Base-by-base conservation (phyloP, 2,888 invertebrate species). In the Acleris laterana region DNA sequence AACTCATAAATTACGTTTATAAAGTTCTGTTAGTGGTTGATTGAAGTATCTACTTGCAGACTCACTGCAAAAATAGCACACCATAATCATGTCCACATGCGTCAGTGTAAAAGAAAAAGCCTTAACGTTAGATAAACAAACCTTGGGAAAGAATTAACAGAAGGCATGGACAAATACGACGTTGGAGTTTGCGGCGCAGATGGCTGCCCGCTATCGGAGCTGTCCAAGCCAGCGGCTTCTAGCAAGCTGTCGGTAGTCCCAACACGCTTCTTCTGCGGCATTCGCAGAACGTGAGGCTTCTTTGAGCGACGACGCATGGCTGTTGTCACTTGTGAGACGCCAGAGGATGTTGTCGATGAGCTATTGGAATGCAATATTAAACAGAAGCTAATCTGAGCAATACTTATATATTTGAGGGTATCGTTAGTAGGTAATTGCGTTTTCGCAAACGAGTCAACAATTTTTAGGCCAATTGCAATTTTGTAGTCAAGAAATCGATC, bases 131-230 rank as follows among this genome's bases (percentile, higher is more conserved):
- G 13, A 38, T 13, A 13, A 38, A 38, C 38, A 11, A 80, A 95
- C 94, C 95, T 95, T 1, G 97, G 97, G 77, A 97, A 97, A n/a
- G 96, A 95, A 77, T 95, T 96, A 11, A 97, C 95, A 2, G 97
- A 97, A 22, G 96, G 96, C 97, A 97, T 97, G 0, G 97, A 97
- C 5, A 97, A 93, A 78, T 96, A 97, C 0, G 97, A 97, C 55
- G 96, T 96, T 0, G 97, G 94, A 4, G 95, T 94, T 5, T 89
- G 93, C 0, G 94, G 94, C 7, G 82, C 88, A 0, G 88, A 87
- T 0, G 83, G 85, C 60, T 88, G 89, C 0, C 87, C 88, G 58
- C 92, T 92, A 71, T 92, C 92, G 0, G 92, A 90, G 48, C 92
- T 92, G 62, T 90, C 92, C 68, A 91, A 66, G 0, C 93, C 93